phyloP scores from a whole-genome alignment of 1,140 invertebrate genomes.

The Sycobia sp. region DNA sequence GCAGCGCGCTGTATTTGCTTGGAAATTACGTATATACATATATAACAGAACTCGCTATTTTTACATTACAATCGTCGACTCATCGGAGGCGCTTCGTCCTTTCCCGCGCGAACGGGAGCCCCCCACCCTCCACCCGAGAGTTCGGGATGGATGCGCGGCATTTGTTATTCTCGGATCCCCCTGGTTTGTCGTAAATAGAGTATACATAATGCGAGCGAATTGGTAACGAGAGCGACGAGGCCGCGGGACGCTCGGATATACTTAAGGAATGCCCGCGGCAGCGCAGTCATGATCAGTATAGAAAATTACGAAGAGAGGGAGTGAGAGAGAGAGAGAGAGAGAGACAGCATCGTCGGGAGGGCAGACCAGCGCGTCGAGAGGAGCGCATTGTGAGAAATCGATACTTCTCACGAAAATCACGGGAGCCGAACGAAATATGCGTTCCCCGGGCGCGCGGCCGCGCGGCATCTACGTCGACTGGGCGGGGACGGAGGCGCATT shows the following conservation, averaged over 20 bases:
- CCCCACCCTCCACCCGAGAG: neutral
- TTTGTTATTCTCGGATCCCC: no score
- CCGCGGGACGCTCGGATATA: neutral
- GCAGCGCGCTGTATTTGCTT: no score
- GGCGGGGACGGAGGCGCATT: conserved; percentile 24
- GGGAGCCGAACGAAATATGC: conserved; percentile 37
- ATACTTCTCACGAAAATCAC: conserved; percentile 37
- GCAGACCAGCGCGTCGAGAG: neutral
- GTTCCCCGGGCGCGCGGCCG: conserved; percentile 15
- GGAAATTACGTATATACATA: no score
- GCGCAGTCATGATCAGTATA: conserved; percentile 21
- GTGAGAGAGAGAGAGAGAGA: neutral
- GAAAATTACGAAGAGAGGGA: conserved; percentile 1
- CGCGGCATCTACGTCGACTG: conserved; percentile 31
- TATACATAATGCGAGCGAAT: conserved; percentile 4
- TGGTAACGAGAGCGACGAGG: neutral
- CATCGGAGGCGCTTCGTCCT: neutral
- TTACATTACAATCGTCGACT: no score
- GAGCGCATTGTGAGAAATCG: conserved; percentile 32
- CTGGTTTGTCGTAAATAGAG: no score
- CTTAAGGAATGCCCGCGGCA: no score
- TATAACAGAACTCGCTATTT: no score
- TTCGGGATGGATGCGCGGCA: no score
- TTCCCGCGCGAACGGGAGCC: neutral
- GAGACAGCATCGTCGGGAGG: no score